Conservation (phyloP, 2,888 invertebrate genomes). For the Listrodromus nycthemerus region DNA sequence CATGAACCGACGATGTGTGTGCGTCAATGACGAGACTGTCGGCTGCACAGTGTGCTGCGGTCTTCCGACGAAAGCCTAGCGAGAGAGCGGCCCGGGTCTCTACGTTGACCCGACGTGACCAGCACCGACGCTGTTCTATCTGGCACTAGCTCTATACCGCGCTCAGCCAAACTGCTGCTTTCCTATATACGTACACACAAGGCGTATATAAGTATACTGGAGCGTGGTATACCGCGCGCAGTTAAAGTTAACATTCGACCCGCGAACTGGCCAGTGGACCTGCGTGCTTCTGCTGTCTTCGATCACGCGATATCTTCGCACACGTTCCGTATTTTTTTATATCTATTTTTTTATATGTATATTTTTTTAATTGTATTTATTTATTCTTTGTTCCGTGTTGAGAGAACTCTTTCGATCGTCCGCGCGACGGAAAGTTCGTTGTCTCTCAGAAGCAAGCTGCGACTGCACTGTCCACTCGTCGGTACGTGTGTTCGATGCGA, state of each 20-base stretch:
- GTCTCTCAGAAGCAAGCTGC: not conserved
- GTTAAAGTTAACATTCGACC: slow-evolving; percentile 60
- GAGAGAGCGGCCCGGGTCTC: slow-evolving; percentile 32
- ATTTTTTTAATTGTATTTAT: not conserved
- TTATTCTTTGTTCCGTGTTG: slow-evolving; percentile 13
- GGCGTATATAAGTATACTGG: not conserved
- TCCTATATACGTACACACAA: slow-evolving; percentile 3
- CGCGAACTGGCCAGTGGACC: slow-evolving; percentile 57
- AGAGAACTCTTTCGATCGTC: not conserved
- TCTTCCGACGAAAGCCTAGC: slow-evolving; percentile 20
- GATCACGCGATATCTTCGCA: slow-evolving; percentile 43
- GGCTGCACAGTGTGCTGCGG: slow-evolving; percentile 29
- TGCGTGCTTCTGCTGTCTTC: slow-evolving; percentile 45
- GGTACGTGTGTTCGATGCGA: not conserved
- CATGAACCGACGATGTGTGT: slow-evolving; percentile 54
- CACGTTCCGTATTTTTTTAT: not conserved
- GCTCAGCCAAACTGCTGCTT: not conserved
- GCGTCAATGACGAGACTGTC: slow-evolving; percentile 46
- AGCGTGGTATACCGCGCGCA: slow-evolving; percentile 36
- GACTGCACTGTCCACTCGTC: slow-evolving; percentile 2
- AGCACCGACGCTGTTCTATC: slow-evolving; percentile 42
- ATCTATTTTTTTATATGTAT: not conserved
- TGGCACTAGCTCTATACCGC: slow-evolving; percentile 1
- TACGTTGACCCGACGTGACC: slow-evolving; percentile 62
- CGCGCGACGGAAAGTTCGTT: not conserved